Base-by-base conservation (phyloP, 2,113 vertebrate genomes). In the Oceanodroma tethys region DNA sequence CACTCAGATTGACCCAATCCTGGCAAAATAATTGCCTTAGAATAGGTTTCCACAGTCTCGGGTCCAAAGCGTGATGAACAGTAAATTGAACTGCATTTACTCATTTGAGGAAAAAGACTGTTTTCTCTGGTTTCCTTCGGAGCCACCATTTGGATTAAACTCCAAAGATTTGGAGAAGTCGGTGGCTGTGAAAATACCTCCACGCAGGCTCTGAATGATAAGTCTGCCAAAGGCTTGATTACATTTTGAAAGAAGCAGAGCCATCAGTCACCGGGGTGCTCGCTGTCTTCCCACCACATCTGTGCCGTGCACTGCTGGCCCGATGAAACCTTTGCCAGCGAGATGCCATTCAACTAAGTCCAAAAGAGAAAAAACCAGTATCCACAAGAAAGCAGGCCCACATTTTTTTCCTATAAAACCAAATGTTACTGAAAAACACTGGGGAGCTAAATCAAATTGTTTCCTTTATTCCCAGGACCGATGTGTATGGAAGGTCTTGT, bases 241-340 rank as follows among this genome's bases (percentile, higher is more conserved):
- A 63, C 14, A 3, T 9, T 63, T 21, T 17, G 50, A 26, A 38
- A 52, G 83, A 9, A n/a, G 56, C 10, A 34, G 56, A 75, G 38
- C 36, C 71, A 15, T 2, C 16, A 0, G 16, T 83, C 63, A 27
- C 1, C 1, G 42, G 4, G 27, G 36, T 16, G 52, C 50, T 48
- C 3, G 2, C n/a, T 16, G 15, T 0, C 5, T 9, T 27, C 81
- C 75, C 48, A 47, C 18, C 45, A 27, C 16, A 0, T 14, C 2
- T 42, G 38, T 30, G 38, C 42, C 12, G 0, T 1, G 13, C 0
- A 3, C 52, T 20, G 5, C 56, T 8, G 47, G 16, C 52, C 30
- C 3, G 0, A 3, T 2, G 30, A 6, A 23, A 48, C 13, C 36
- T 29, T 56, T 15, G 52, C 53, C 68, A 10, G 7, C 0, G 4